Percentiles rank a stretch among this genome's conserved stretches.
phyloP scores from a whole-genome alignment of 2,888 invertebrate genomes.

The Cephus spinipes region DNA sequence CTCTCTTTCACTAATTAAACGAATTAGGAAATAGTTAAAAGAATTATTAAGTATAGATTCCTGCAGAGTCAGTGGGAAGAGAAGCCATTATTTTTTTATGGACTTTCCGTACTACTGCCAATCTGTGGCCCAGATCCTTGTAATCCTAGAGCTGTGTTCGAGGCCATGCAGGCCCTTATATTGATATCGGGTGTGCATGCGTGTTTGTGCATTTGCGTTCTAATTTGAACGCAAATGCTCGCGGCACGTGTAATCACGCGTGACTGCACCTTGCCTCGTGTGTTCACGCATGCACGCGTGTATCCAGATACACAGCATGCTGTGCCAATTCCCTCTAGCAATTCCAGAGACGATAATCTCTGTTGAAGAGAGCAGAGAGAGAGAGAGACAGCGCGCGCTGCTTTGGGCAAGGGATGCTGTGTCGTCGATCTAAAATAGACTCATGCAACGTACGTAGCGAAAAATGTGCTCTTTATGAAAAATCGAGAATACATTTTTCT shows the following conservation, averaged over 20 bases:
- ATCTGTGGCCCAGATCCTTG: neutral
- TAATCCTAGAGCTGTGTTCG: neutral
- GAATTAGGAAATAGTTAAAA: neutral
- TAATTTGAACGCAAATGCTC: constrained; percentile 33
- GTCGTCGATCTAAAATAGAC: constrained; percentile 10
- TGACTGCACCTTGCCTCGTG: constrained; percentile 38
- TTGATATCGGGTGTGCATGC: neutral
- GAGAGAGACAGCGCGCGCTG: neutral
- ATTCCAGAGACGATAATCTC: constrained; percentile 1
- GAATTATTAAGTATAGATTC: neutral
- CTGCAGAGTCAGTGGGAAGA: neutral
- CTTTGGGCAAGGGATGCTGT: constrained; percentile 12
- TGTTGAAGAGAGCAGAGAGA: neutral
- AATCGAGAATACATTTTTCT: constrained; percentile 28
- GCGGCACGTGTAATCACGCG: constrained; percentile 44
- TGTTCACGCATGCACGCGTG: constrained; percentile 21
- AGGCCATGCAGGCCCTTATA: too few relatives aligned
- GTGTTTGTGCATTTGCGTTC: constrained; percentile 32
- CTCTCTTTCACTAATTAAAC: too few relatives aligned
- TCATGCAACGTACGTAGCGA: neutral
- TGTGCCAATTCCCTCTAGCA: neutral
- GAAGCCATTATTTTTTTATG: neutral
- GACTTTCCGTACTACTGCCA: neutral
- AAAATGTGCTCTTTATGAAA: constrained; percentile 20
- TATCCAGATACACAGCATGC: neutral